Evolutionary conservation across 2,797 vertebrate genomes (phyloP).

Genomic region (Amazonetta brasiliensis): DNA sequence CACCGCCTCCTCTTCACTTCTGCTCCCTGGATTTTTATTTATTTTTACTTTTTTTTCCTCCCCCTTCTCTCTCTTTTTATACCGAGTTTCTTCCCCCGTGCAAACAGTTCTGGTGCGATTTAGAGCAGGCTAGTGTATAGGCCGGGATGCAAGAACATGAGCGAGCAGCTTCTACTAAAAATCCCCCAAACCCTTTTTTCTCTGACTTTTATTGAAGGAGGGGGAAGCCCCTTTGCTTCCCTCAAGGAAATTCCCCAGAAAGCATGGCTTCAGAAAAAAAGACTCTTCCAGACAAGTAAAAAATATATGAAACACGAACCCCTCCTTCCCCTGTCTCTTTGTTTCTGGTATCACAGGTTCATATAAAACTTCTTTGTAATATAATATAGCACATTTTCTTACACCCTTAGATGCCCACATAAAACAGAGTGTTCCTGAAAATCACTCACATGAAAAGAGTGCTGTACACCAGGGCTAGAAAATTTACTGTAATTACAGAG

Average conservation of each 20-base stretch:
- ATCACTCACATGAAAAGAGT: background rate
- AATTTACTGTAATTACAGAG: background rate
- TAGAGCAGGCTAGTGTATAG: background rate
- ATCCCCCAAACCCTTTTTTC: background rate
- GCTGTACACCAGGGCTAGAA: background rate
- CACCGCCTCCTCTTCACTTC: background rate
- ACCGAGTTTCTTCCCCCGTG: background rate
- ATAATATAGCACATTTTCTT: background rate
- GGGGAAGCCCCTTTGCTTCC: background rate
- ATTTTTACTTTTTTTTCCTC: too few relatives aligned
- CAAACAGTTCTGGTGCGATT: background rate
- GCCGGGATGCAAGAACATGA: background rate
- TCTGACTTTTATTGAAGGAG: background rate
- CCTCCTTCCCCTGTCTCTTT: background rate
- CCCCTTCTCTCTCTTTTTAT: background rate
- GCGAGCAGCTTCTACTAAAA: background rate
- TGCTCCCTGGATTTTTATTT: background rate
- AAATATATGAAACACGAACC: background rate
- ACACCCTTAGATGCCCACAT: background rate
- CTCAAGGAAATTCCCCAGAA: constrained; percentile 18
- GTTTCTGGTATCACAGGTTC: background rate
- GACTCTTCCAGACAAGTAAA: background rate
- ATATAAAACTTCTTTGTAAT: background rate
- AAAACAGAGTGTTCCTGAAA: background rate
- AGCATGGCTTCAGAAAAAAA: background rate